Conservation (phyloP, 2,797 vertebrate species). For the Nothura maculosa region DNA sequence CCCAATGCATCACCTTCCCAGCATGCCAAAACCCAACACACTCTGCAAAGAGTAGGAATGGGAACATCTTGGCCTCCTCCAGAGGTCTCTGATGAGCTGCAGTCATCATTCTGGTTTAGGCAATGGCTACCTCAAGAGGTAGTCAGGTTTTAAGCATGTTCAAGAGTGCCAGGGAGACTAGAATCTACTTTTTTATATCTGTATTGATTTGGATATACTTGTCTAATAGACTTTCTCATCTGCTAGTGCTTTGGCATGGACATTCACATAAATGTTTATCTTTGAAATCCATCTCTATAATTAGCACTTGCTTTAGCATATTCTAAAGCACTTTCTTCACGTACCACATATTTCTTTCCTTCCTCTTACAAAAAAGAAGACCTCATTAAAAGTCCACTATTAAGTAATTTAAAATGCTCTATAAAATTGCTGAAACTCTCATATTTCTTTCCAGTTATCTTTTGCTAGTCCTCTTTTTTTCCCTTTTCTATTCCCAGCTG, state of each 20-base stretch:
- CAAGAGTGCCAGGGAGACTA: fast-evolving
- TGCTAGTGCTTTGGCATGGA: neutral
- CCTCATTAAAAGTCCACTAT: neutral
- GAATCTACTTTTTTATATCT: neutral
- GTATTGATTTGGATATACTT: neutral
- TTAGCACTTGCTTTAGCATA: neutral
- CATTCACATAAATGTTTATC: neutral
- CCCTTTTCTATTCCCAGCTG: neutral
- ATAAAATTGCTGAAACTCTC: neutral
- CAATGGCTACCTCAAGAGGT: neutral
- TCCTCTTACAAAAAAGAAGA: neutral
- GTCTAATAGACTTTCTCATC: neutral
- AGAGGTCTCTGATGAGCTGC: neutral
- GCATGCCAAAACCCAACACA: neutral
- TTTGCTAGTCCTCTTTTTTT: neutral
- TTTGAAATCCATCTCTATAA: neutral
- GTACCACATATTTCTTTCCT: neutral
- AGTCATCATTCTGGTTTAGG: neutral
- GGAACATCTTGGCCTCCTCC: neutral
- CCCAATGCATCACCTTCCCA: neutral
- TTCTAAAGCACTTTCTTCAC: neutral
- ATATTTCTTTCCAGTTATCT: neutral
- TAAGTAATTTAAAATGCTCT: neutral
- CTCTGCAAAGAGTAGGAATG: neutral
- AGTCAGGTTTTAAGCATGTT: neutral